phyloP scores from a whole-genome alignment of 2,797 vertebrate genomes.

The Coilia nasus region DNA sequence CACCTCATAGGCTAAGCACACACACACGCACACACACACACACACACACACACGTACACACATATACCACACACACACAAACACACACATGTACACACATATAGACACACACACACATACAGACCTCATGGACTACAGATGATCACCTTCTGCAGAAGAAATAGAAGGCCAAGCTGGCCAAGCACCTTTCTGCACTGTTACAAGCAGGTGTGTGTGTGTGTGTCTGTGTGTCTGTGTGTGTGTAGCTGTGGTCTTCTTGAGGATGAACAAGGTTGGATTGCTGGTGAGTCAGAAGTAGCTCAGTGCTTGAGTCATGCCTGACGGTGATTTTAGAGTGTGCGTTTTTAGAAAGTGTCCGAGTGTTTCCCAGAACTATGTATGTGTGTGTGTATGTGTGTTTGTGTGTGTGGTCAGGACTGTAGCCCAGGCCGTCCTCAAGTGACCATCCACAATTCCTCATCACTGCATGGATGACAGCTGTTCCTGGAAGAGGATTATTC shows the following conservation, averaged over 20 bases:
- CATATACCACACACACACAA: too few species aligned
- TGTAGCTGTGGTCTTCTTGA: background rate
- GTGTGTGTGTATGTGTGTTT: constrained; percentile 24
- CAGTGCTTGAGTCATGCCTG: constrained; percentile 1
- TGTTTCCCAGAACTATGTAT: background rate
- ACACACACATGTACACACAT: too few species aligned
- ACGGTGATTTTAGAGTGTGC: background rate
- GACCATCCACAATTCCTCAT: too few species aligned
- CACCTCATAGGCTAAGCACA: background rate
- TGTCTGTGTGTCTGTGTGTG: background rate
- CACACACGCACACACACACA: background rate
- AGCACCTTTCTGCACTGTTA: background rate
- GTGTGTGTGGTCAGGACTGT: constrained; percentile 23
- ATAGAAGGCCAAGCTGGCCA: background rate
- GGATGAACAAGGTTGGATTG: background rate
- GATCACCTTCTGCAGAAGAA: too few species aligned
- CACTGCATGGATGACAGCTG: too few species aligned
- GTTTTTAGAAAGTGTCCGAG: background rate
- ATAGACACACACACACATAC: too few species aligned
- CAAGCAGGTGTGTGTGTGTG: background rate
- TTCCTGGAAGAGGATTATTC: too few species aligned
- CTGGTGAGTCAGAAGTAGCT: background rate
- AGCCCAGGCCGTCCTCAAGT: background rate
- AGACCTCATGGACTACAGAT: too few species aligned
- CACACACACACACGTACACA: background rate